Conservation (phyloP, 1,140 invertebrate genomes). For the Hyposmocoma kahamanoa region DNA sequence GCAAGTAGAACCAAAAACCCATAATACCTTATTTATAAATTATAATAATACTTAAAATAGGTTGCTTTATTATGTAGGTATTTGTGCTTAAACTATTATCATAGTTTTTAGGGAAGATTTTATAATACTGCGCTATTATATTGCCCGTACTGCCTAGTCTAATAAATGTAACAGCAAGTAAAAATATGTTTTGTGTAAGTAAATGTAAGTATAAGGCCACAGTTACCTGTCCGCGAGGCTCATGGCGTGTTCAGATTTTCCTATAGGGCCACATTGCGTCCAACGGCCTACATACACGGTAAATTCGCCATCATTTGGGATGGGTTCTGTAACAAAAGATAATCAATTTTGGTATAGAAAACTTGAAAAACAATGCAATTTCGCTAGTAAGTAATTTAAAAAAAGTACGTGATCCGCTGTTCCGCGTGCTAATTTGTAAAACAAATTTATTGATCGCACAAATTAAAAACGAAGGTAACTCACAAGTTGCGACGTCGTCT, state of each 20-base stretch:
- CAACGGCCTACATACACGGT: conserved; percentile 49
- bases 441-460: too few species aligned
- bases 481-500: too few species aligned
- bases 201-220: background rate
- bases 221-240: conserved; percentile 34
- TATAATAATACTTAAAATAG: too few species aligned
- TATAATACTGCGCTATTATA: background rate
- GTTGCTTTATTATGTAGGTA: background rate
- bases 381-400: too few species aligned
- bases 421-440: too few species aligned
- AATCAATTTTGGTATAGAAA: too few species aligned
- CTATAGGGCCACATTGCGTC: conserved; percentile 40
- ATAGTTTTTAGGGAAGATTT: background rate
- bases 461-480: too few species aligned
- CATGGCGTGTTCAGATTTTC: conserved; percentile 29
- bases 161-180: background rate
- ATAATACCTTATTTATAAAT: too few species aligned
- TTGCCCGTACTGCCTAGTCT: background rate
- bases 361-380: background rate
- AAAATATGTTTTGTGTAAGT: background rate
- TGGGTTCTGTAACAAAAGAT: conserved; percentile 30
- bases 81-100: background rate
- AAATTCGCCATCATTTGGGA: conserved; percentile 31
- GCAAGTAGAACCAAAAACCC: too few species aligned
- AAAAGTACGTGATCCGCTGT: too few species aligned